These are phyloP conservation scores for Tichodroma muraria DNA, from an alignment of 2,113 vertebrate genomes.

Conservation along the genomic window DNA sequence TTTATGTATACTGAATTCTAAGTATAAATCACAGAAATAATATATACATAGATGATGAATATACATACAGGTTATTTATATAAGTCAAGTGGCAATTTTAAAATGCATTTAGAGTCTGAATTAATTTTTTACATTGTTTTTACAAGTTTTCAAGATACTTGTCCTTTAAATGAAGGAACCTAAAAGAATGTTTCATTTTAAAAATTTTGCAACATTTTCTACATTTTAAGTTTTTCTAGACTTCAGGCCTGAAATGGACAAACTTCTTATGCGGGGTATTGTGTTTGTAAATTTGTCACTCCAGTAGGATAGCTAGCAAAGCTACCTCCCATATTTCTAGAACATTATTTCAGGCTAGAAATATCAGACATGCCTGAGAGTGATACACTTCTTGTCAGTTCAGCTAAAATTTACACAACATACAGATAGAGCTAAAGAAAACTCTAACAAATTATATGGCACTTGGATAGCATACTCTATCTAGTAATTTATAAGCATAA, in stretches of 20 bases:
- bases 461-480: background rate
- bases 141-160: background rate
- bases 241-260: background rate
- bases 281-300: background rate
- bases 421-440: background rate
- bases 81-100: background rate
- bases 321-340: background rate
- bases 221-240: background rate
- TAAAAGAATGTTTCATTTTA: background rate
- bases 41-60: background rate
- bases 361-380: background rate
- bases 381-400: background rate
- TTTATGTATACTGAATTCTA: background rate
- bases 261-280: background rate
- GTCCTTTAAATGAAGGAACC: background rate
- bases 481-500: background rate
- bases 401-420: background rate
- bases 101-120: background rate
- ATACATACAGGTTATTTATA: background rate
- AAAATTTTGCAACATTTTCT: background rate
- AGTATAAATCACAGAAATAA: background rate
- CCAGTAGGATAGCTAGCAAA: background rate
- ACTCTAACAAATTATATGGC: background rate
- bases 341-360: background rate
- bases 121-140: background rate